Evolutionary conservation across 2,888 invertebrate species (phyloP), one percentile per base, ranked within the genome.

Genomic region (Troides oblongomaculatus): DNA sequence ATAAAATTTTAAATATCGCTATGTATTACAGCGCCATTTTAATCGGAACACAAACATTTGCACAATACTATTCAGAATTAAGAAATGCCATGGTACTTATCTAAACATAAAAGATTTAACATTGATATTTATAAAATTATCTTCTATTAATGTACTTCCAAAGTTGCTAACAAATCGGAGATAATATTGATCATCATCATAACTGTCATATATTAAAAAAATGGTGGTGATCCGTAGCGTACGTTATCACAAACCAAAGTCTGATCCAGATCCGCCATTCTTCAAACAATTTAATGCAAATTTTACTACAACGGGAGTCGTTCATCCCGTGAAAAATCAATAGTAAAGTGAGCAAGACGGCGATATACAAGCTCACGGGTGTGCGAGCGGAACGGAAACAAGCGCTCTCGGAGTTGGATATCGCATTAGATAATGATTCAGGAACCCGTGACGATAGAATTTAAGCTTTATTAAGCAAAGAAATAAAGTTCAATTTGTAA

Each of bases 271-370:
- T 30, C 30, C 30, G 30, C 30, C 30, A 6, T 18, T 53, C 5
- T n/a, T 53, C 18, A n/a, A n/a, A 58, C 58, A 58, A 53, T 63
- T 53, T 53, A 18, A 61, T 61, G 62, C 39, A 14, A 53, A 25
- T 53, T 63, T 18, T 8, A 53, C 53, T 17, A 53, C 53, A 17
- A 14, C 7, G n/a, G 14, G 39, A 39, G 39, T 18, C 53, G 53
- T 53, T 53, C n/a, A 17, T 53, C 66, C 17, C 71, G 76, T 74
- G 84, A 87, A 88, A 21, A 88, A 88, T 88, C 88, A 87, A 88
- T 88, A 88, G 81, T 84, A 77, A 78, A 71, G 74, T 71, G 80
- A 75, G 30, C 73, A 77, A 74, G 83, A 85, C 21, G 66, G 74
- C 17, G 3, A 58, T 70, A 76, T 60, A 46, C 23, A 6, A 1